Percentiles rank a stretch among this genome's conserved stretches.
Evolutionary conservation across 2,888 invertebrate genomes (phyloP).

Genomic region (Tanaodytes sp.): DNA sequence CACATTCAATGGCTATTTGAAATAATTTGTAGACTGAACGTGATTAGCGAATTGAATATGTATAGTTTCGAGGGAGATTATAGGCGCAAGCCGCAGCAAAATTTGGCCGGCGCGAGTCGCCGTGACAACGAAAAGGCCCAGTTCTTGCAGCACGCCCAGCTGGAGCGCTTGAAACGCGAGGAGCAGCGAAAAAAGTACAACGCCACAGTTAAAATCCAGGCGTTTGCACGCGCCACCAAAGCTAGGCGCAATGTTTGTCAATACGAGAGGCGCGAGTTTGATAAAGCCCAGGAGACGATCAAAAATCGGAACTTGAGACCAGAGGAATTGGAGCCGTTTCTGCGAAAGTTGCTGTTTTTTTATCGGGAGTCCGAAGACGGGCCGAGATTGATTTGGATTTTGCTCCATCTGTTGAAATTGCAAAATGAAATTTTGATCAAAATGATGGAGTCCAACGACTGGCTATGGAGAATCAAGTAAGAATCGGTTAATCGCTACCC

Average conservation of each 20-base stretch:
- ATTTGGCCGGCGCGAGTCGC: conserved; percentile 88
- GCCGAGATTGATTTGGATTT: conserved; percentile 76
- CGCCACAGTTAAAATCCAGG: conserved; percentile 87
- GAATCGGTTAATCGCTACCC: neutral
- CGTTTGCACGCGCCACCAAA: conserved; percentile 84
- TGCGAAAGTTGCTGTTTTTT: conserved; percentile 84
- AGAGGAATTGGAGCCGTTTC: conserved; percentile 75
- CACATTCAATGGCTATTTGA: too few species aligned
- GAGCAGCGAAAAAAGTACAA: conserved; percentile 82
- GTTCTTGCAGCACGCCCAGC: conserved; percentile 85
- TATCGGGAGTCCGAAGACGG: conserved; percentile 81
- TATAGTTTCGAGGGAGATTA: conserved; percentile 93
- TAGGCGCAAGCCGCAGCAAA: conserved; percentile 89
- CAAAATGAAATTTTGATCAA: conserved; percentile 69
- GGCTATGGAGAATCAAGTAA: conserved; percentile 73
- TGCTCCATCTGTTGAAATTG: conserved; percentile 71
- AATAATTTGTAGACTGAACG: too few species aligned
- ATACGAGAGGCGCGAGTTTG: conserved; percentile 81
- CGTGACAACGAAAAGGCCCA: conserved; percentile 79
- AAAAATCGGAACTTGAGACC: conserved; percentile 72
- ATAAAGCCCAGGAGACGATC: conserved; percentile 75
- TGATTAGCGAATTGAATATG: too few species aligned
- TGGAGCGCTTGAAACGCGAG: conserved; percentile 90
- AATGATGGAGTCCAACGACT: conserved; percentile 67
- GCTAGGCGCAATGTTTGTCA: conserved; percentile 80